Percentiles rank a stretch among this genome's conserved stretches.
Conservation (phyloP, 2,888 invertebrate genomes). For the Lamellibrachia satsuma region DNA sequence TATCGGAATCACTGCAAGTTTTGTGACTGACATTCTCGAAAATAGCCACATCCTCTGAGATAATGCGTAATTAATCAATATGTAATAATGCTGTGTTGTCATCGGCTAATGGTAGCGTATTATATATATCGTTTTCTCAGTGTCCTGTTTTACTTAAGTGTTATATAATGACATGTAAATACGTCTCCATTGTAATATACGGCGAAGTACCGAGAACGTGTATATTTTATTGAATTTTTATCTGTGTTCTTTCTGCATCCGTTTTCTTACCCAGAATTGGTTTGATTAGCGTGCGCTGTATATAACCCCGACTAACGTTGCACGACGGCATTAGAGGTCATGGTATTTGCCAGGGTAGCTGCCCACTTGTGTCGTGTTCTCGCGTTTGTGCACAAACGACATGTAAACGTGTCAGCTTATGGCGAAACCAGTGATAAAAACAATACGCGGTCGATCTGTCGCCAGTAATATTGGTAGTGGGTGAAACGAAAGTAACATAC, state of each 20-base stretch:
- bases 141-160: not conserved
- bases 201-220: not conserved
- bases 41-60: not conserved
- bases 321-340: not conserved
- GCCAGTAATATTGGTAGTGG: not conserved
- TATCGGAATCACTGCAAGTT: not conserved
- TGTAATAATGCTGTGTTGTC: not conserved
- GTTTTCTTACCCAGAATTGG: not conserved
- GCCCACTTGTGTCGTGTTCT: not conserved
- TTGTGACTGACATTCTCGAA: not conserved
- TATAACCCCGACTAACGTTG: not conserved
- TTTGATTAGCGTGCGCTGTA: not conserved
- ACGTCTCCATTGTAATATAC: not conserved
- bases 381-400: not conserved
- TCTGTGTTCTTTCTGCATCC: not conserved
- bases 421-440: not conserved
- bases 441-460: not conserved
- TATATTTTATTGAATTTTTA: constrained; percentile 11
- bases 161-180: constrained; percentile 1
- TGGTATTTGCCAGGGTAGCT: not conserved
- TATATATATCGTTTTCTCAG: not conserved
- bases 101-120: not conserved
- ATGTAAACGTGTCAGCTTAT: not conserved
- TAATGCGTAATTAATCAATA: not conserved
- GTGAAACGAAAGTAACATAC: not conserved